Percentiles rank a stretch among this genome's conserved stretches.
Evolutionary conservation across 2,888 invertebrate genomes (phyloP).

Genomic region (Polydrusus cervinus): DNA sequence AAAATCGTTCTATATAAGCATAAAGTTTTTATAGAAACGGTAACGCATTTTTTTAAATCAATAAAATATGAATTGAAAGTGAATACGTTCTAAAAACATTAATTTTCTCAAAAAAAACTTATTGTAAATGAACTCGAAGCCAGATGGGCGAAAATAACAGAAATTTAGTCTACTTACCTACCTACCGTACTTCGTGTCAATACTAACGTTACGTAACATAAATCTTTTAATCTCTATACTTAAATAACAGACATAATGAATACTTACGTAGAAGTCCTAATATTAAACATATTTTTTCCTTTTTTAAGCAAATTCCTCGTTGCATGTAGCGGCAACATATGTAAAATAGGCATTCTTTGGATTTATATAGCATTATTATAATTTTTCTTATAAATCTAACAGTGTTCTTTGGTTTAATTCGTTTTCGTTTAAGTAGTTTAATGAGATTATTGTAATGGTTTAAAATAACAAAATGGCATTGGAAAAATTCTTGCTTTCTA

Average conservation of each 20-base stretch:
- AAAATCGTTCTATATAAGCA: no score
- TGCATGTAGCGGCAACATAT: slow-evolving; percentile 23
- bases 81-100: background rate
- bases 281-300: background rate
- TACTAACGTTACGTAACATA: background rate
- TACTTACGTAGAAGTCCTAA: slow-evolving; percentile 10
- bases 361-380: slow-evolving; percentile 24
- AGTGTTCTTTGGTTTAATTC: slow-evolving; percentile 8
- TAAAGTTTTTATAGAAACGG: no score
- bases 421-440: slow-evolving; percentile 12
- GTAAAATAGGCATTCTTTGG: slow-evolving; percentile 21
- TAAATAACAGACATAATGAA: slow-evolving; percentile 7
- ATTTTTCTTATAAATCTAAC: slow-evolving; percentile 3
- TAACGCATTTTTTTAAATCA: no score
- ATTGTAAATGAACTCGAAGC: background rate
- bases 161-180: slow-evolving; percentile 30
- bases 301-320: slow-evolving; percentile 28
- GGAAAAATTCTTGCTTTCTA: no score
- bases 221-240: slow-evolving; percentile 10
- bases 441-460: background rate
- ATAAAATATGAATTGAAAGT: background rate
- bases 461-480: background rate
- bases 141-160: slow-evolving; percentile 1
- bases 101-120: background rate
- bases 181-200: slow-evolving; percentile 24